Evolutionary conservation across 2,888 invertebrate species (phyloP), one percentile per base, ranked within the genome.

Genomic region (Helleia helle): DNA sequence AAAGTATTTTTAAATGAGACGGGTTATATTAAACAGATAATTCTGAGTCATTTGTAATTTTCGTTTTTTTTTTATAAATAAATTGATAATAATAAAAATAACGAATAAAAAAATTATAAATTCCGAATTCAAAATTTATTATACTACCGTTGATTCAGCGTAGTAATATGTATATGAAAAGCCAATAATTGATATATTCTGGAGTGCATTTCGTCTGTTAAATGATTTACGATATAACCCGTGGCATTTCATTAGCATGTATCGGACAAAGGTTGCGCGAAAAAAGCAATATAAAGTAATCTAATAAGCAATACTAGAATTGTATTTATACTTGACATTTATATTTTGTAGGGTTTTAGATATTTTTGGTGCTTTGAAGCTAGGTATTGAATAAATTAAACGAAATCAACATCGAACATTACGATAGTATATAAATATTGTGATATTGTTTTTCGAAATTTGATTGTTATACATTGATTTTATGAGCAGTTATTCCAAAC

Each of bases 221-320:
- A 17, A 17, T 15, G 30, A 31, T 31, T 31, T 18, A 17, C 31
- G 26, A 13, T n/a, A 13, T 30, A 9, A 24, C 30, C 30, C 22
- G 30, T 39, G 14, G 14, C 24, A 22, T 30, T 22, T 2, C 24
- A 2, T 17, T 4, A 13, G 25, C 14, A 29, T 5, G 13, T 22
- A 29, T n/a, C 57, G 56, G 66, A 70, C 68, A 67, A 71, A 55
- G 72, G 71, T 72, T 61, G 72, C 76, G 79, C 73, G 70, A 69
- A 46, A 58, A 60, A 81, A 83, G 83, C 83, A 83, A 83, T 83
- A 83, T 75, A 52, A 72, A 56, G 73, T 74, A 75, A 83, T 69
- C 63, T 52, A 51, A 74, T 73, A 76, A 84, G 83, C 81, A 83
- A 83, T 83, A 84, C 57, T 76, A 80, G 69, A 62, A 55, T 69